phyloP scores from a whole-genome alignment of 2,113 vertebrate species.

The Oreochromis aureus region DNA sequence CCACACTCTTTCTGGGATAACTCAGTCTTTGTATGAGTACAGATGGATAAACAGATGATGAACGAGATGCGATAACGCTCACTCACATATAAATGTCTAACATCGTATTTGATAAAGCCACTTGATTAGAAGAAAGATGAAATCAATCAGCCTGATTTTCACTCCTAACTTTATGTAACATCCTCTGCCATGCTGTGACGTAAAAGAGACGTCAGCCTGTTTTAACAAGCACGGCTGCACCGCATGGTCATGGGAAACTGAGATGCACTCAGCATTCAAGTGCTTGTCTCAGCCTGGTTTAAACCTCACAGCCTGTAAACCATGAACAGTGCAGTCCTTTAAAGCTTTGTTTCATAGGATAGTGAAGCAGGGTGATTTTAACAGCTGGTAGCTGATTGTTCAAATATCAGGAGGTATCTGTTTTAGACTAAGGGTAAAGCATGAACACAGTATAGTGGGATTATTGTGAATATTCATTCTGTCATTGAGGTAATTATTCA shows the following conservation, averaged over 20 bases:
- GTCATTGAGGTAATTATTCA: not conserved
- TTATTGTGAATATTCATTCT: not conserved
- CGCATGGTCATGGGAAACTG: slow-evolving; percentile 33
- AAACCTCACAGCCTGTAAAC: not conserved
- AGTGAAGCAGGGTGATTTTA: not conserved
- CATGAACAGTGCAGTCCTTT: not conserved
- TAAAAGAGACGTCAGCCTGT: slow-evolving; percentile 36
- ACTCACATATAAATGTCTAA: not conserved
- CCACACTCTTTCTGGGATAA: not conserved
- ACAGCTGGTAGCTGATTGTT: not conserved
- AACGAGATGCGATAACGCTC: not conserved
- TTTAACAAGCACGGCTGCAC: slow-evolving; percentile 20
- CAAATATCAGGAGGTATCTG: not conserved
- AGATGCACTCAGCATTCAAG: slow-evolving; percentile 22
- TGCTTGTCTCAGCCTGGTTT: not conserved
- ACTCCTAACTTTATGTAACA: slow-evolving; percentile 34
- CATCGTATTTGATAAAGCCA: not conserved
- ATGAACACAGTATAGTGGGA: not conserved
- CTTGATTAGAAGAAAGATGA: not conserved
- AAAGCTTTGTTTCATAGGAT: not conserved
- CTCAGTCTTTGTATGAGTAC: not conserved
- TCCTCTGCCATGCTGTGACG: slow-evolving; percentile 18
- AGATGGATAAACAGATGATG: not conserved
- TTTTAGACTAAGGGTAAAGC: not conserved
- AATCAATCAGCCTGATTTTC: not conserved